Conservation (phyloP, 2,888 invertebrate genomes). For the Acanthoscelides obtectus region DNA sequence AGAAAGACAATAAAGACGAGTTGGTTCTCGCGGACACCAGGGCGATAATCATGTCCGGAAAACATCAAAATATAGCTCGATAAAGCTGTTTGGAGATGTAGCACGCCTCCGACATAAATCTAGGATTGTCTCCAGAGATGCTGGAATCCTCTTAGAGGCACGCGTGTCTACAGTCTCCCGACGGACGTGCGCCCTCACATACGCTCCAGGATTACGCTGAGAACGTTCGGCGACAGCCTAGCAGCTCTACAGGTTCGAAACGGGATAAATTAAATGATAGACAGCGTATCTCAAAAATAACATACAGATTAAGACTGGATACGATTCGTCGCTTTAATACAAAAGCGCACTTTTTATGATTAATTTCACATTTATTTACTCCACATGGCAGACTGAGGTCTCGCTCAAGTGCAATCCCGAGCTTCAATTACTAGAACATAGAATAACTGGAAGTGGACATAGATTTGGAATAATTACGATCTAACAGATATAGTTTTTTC, state of each 20-base stretch:
- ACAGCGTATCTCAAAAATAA: too few species aligned
- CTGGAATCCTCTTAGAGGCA: constrained; percentile 42
- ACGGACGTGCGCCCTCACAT: constrained; percentile 37
- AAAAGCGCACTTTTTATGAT: too few species aligned
- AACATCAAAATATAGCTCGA: constrained; percentile 42
- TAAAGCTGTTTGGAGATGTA: constrained; percentile 41
- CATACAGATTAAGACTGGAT: too few species aligned
- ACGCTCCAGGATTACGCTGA: constrained; percentile 34
- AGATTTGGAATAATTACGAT: too few species aligned
- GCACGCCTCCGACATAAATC: constrained; percentile 46
- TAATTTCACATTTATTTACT: too few species aligned
- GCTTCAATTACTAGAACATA: too few species aligned
- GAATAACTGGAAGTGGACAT: too few species aligned
- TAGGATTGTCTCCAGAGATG: constrained; percentile 39
- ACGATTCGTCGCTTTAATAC: too few species aligned
- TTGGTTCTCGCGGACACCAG: not conserved
- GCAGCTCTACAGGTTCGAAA: not conserved
- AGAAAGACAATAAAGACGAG: not conserved
- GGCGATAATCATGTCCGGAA: constrained; percentile 34
- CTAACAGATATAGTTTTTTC: too few species aligned
- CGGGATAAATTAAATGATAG: too few species aligned
- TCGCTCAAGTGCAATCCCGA: too few species aligned
- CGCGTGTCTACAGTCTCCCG: constrained; percentile 36
- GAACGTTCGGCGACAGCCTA: constrained; percentile 14
- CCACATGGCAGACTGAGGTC: too few species aligned